Evolutionary conservation across 2,888 invertebrate species (phyloP), one percentile per base, ranked within the genome.

Genomic region (Erebia ligea): DNA sequence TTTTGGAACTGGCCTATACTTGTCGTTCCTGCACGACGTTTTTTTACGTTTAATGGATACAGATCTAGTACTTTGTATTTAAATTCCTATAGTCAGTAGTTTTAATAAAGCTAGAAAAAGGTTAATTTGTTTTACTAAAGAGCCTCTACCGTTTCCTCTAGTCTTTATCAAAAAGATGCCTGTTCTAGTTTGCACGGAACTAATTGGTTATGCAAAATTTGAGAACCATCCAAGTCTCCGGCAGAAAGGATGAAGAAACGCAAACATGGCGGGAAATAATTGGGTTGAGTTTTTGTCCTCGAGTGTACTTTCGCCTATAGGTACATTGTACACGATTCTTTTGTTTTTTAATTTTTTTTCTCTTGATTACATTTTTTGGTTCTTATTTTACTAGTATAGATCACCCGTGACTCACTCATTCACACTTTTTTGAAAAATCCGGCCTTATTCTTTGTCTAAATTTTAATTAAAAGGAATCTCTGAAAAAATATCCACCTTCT

Each of bases 121-220:
- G 1, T 25, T 25, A 25, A 25, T 4, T 25, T 25, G 19, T 17
- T 19, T 13, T 5, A 56, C 5, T 21, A 13, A 9, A 54, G 15
- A 64, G 62, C 66, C 76, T 72, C 76, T 34, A 78, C 13, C 15
- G 42, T 50, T 74, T 42, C 73, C 72, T 34, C 50, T 69, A 67
- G n/a, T 64, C 62, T 48, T 62, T 68, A 76, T 73, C 73, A 70
- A 78, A 80, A 82, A 82, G 79, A 82, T 76, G 84, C 85, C 85
- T 86, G 87, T 84, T 91, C 86, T 86, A 88, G 89, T 91, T 90
- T 84, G 87, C 81, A 78, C 81, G 82, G 84, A 89, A 87, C 89
- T 91, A 92, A 92, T 92, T 93, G 91, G 91, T 86, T 91, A 92
- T 92, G 91, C 92, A 87, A 87, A 89, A 90, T 86, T 91, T 81